These are phyloP conservation scores for Dendrocincla tyrannina DNA, from an alignment of 2,797 vertebrate genomes.

Conservation along the genomic window DNA sequence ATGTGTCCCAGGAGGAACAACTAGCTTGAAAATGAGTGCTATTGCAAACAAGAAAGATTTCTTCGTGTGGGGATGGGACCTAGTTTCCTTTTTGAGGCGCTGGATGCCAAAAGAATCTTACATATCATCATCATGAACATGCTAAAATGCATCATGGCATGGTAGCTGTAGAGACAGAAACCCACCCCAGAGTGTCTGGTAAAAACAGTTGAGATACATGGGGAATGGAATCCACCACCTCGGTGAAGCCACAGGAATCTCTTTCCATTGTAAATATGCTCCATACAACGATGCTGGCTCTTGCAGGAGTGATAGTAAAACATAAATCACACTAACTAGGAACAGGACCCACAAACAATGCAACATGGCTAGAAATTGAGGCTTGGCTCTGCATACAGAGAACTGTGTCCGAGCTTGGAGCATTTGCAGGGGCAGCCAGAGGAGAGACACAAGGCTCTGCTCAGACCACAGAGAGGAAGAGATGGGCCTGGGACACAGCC, in stretches of 20 bases:
- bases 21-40: neutral
- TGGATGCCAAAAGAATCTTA: neutral
- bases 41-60: neutral
- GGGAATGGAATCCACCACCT: conserved; percentile 26
- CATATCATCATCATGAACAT: fast-evolving
- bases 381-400: neutral
- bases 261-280: neutral
- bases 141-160: neutral
- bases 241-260: neutral
- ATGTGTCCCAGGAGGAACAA: neutral
- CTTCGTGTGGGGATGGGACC: neutral
- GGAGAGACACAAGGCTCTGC: neutral
- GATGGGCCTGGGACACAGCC: neutral
- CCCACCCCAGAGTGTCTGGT: neutral
- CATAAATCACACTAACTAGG: conserved; percentile 32
- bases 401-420: neutral
- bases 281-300: neutral
- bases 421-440: neutral
- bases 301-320: neutral
- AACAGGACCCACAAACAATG: conserved; percentile 41
- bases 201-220: conserved; percentile 30
- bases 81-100: neutral
- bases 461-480: neutral
- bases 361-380: neutral
- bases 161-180: neutral